These are phyloP conservation scores for Hyles vespertilio DNA, from an alignment of 1,140 invertebrate species.

Conservation along the genomic window DNA sequence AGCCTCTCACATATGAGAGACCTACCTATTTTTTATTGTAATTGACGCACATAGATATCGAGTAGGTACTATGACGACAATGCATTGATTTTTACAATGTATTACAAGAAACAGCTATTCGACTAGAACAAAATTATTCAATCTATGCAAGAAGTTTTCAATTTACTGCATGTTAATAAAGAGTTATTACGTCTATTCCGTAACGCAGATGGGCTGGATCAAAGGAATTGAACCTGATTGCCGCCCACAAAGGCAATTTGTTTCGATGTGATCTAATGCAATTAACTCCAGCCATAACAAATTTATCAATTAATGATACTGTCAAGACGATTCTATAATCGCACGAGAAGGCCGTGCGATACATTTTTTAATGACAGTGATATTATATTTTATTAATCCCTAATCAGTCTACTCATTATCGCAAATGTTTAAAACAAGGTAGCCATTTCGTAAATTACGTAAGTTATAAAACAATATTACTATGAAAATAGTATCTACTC, in stretches of 20 bases:
- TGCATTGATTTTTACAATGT: too few species aligned
- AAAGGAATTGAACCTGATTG: slow-evolving; percentile 23
- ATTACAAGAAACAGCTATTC: too few species aligned
- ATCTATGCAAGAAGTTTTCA: too few species aligned
- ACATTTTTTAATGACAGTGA: neutral
- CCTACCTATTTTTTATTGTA: neutral
- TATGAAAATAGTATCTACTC: too few species aligned
- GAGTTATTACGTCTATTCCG: neutral
- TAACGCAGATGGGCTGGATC: slow-evolving; percentile 2
- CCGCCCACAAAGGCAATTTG: slow-evolving; percentile 21
- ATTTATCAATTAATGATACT: neutral
- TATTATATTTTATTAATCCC: neutral
- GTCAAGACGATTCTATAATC: neutral
- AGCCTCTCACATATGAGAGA: too few species aligned
- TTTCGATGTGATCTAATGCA: slow-evolving; percentile 24
- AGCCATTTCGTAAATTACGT: neutral
- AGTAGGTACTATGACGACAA: too few species aligned
- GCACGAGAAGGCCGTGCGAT: neutral
- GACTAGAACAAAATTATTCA: too few species aligned
- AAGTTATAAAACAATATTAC: neutral
- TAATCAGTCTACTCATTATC: neutral
- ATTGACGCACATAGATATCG: too few species aligned
- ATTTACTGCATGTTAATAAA: neutral
- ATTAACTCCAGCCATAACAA: slow-evolving; percentile 10
- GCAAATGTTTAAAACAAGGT: neutral